These are phyloP conservation scores for Menura novaehollandiae DNA, from an alignment of 2,113 vertebrate species.

Conservation along the genomic window DNA sequence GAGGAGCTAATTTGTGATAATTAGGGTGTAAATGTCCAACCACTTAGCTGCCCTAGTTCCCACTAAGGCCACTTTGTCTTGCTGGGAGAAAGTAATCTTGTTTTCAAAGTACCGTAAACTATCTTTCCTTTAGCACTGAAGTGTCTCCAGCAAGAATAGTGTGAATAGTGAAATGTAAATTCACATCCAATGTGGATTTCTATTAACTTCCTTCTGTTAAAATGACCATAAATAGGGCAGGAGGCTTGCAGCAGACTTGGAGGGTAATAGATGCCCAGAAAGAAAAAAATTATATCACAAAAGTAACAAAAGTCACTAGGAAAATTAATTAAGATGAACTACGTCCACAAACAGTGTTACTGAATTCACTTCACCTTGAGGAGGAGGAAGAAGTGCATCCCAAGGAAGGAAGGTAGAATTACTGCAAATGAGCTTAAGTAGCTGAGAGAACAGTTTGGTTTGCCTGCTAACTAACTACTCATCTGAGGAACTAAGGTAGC, in stretches of 20 bases:
- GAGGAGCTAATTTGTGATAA: conserved; percentile 11
- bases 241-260: not conserved
- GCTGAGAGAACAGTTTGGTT: not conserved
- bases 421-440: not conserved
- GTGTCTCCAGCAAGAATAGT: not conserved
- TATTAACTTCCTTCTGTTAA: not conserved
- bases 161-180: not conserved
- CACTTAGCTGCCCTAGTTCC: not conserved
- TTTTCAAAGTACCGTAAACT: not conserved
- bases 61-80: not conserved
- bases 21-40: conserved; percentile 13
- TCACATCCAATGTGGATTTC: not conserved
- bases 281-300: not conserved
- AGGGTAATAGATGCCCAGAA: not conserved
- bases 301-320: not conserved
- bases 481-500: not conserved
- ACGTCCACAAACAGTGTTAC: not conserved
- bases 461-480: not conserved
- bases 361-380: not conserved
- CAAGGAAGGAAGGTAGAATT: not conserved
- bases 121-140: not conserved
- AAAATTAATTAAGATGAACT: not conserved
- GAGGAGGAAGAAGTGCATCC: not conserved
- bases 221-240: not conserved
- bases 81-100: not conserved